Conservation (phyloP, 2,888 invertebrate species). For the Cosmorhoe ocellata region DNA sequence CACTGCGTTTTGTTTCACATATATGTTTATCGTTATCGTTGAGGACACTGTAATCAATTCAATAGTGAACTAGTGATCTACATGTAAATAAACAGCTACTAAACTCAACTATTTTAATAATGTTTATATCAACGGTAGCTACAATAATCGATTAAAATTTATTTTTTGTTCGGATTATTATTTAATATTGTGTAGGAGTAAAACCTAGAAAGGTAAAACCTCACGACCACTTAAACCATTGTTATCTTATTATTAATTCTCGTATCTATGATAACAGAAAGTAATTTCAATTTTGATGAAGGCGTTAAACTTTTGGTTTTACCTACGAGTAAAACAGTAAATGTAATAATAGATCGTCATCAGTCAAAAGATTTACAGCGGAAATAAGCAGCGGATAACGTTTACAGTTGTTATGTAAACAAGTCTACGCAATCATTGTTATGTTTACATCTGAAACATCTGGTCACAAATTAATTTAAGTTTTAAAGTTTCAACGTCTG, state of each 20-base stretch:
- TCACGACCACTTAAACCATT: no score
- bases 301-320: no score
- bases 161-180: no score
- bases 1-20: conserved; percentile 53
- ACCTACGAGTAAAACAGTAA: conserved; percentile 1
- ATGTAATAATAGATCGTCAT: conserved; percentile 14
- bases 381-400: conserved; percentile 19
- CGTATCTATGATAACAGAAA: no score
- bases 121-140: no score
- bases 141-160: no score
- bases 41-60: conserved; percentile 58
- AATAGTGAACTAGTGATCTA: conserved; percentile 51
- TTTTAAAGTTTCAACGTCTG: conserved; percentile 2
- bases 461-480: conserved; percentile 22
- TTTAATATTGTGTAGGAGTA: no score
- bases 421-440: conserved; percentile 26
- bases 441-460: conserved; percentile 31
- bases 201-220: no score
- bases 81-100: conserved; percentile 47
- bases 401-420: conserved; percentile 29
- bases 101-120: background rate
- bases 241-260: no score
- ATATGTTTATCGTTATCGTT: conserved; percentile 55
- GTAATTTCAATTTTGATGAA: no score
- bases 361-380: conserved; percentile 16